Evolutionary conservation across 2,888 invertebrate species (phyloP).

Genomic region (Campoplex capitator): DNA sequence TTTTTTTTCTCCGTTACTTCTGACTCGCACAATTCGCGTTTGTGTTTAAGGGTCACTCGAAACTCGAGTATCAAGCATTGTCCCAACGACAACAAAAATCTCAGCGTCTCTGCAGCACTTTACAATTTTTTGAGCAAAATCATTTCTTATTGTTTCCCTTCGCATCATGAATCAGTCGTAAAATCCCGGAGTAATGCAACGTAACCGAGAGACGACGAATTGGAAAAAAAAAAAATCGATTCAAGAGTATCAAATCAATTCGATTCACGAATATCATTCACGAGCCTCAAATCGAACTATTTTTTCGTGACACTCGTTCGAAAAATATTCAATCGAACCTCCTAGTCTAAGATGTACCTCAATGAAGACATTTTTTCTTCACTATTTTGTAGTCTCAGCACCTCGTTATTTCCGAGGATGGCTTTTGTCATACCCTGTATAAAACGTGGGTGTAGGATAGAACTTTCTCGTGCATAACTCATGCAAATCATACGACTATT

Average conservation of each 20-base stretch:
- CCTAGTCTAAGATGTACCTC: neutral
- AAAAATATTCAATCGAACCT: too few relatives aligned
- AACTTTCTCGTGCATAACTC: conserved; percentile 80
- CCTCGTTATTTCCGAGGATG: neutral
- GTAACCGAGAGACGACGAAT: too few relatives aligned
- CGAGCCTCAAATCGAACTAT: too few relatives aligned
- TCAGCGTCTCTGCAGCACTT: neutral
- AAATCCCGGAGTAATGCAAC: neutral
- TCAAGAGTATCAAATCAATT: too few relatives aligned
- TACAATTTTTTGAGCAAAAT: neutral
- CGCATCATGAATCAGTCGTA: neutral
- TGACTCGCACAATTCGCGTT: neutral
- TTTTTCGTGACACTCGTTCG: too few relatives aligned
- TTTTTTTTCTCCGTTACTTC: neutral
- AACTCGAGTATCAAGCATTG: neutral
- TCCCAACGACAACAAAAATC: neutral
- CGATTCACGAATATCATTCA: too few relatives aligned
- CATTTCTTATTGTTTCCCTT: neutral
- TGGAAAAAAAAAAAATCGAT: too few relatives aligned
- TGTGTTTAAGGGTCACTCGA: neutral
- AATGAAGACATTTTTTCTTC: neutral
- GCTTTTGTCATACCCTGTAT: neutral
- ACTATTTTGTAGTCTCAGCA: too few relatives aligned
- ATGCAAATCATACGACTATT: conserved; percentile 78
- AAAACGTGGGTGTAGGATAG: conserved; percentile 58